Evolutionary conservation across 2,888 invertebrate genomes (phyloP), one percentile per base, ranked within the genome.

Genomic region (Drosophila vallismaia): DNA sequence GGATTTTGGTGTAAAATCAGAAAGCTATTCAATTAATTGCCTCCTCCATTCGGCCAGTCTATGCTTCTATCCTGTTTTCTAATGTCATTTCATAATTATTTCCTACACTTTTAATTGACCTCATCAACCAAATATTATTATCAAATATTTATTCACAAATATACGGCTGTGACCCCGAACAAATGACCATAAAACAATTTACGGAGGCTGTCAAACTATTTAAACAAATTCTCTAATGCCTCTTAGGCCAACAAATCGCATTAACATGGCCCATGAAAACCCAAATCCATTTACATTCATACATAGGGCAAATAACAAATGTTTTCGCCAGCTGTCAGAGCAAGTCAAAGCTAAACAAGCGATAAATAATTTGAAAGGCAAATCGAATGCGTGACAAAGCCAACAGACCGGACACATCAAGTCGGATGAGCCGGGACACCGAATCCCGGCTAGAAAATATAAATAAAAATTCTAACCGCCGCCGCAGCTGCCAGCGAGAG

Each of bases 381-480:
- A 69, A 68, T 73, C 40, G 50, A 64, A 69, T 51, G 67, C 45
- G 57, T 71, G 74, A 70, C 70, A 56, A 74, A 72, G 68, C 33
- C 53, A 38, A 55, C 40, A 36, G 45, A 24, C 26, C 52, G 48
- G 36, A 12, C 12, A 48, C 63, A 62, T 36, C 40, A 49, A 48
- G n/a, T 50, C 9, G 46, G 48, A 56, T n/a, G 46, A 59, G 9
- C 33, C 10, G 33, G 36, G 5, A 19, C 19, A 19, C 19, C n/a
- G 63, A 70, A 69, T 67, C 54, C 40, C 48, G 38, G 33, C 42
- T 26, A 38, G 33, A 57, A 66, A 66, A 70, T 64, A 58, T 66
- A 45, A 71, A 76, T 66, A 74, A 38, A 69, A 77, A 73, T 57
- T 77, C 75, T 72, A 80, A 66, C 71, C 67, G 51, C 26, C 62